Percentiles rank a stretch among this genome's conserved stretches.
These are phyloP conservation scores for Malurus melanocephalus DNA, from an alignment of 2,113 vertebrate genomes.

Conservation along the genomic window DNA sequence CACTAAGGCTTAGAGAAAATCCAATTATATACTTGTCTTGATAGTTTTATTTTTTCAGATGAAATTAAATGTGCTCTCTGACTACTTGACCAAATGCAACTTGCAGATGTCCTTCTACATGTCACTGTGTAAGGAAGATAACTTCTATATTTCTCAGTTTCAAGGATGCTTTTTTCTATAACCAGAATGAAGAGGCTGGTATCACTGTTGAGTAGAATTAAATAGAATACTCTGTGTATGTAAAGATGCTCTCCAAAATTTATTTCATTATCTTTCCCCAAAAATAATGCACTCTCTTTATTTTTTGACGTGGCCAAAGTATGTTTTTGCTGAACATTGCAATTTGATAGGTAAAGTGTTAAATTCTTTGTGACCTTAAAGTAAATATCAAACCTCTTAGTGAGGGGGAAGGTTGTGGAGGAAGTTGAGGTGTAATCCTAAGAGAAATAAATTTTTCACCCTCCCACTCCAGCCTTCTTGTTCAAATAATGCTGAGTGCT, in stretches of 20 bases:
- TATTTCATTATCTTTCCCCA: background rate
- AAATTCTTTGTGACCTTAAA: background rate
- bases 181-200: background rate
- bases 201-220: background rate
- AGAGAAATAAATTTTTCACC: background rate
- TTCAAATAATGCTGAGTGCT: background rate
- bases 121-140: background rate
- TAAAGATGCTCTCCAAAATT: background rate
- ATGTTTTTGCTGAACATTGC: background rate
- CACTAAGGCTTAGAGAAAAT: background rate
- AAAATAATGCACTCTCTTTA: background rate
- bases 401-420: background rate
- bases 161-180: background rate
- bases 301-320: background rate
- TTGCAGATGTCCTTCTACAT: accelerated
- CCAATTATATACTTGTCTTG: background rate
- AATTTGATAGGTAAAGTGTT: background rate
- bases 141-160: background rate
- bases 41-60: background rate
- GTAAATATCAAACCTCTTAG: background rate
- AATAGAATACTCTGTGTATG: background rate
- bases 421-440: background rate
- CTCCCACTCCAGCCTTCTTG: background rate
- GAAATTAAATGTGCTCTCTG: background rate
- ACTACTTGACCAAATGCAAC: background rate